Conservation (phyloP, 2,113 vertebrate genomes). For the Corvus hawaiiensis region DNA sequence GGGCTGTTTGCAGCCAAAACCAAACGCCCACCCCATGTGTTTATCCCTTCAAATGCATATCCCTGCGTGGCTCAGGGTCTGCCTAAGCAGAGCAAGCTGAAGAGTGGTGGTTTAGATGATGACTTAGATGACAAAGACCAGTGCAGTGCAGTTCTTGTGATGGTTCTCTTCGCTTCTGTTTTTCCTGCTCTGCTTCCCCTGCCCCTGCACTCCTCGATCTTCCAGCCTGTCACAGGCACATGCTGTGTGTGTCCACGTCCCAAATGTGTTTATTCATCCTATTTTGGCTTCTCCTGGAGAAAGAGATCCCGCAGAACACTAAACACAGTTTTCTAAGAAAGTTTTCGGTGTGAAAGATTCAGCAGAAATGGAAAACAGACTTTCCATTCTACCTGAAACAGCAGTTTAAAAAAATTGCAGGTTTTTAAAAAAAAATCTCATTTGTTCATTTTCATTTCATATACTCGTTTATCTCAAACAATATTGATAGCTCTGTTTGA, state of each 20-base stretch:
- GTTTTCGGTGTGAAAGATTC: not conserved
- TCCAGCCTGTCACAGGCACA: not conserved
- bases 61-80: not conserved
- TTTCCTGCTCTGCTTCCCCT: not conserved
- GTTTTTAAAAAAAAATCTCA: not conserved
- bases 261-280: not conserved
- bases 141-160: not conserved
- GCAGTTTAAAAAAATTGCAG: accelerated
- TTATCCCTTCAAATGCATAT: not conserved
- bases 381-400: not conserved
- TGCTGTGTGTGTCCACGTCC: accelerated
- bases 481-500: not conserved
- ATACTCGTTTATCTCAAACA: not conserved
- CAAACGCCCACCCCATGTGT: not conserved
- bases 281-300: not conserved
- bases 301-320: not conserved
- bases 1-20: not conserved
- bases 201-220: accelerated
- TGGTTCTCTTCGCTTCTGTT: not conserved
- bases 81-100: not conserved
- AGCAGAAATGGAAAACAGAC: not conserved
- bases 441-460: not conserved
- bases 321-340: not conserved
- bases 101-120: not conserved
- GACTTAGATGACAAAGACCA: accelerated